Conservation (phyloP, 2,888 invertebrate species). For the Tenthredo livida region DNA sequence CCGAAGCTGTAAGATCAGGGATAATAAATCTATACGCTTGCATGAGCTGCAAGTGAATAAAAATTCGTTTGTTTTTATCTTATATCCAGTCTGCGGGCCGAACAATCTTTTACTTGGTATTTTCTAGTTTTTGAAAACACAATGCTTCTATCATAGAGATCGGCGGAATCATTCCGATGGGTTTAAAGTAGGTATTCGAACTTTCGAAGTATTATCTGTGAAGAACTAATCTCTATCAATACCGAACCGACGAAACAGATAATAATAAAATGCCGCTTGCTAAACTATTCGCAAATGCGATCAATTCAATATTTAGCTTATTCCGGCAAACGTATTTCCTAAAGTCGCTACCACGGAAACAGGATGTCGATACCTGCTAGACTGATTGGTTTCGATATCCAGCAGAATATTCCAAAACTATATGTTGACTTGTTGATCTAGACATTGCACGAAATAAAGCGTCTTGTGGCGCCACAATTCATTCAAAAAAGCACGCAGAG, state of each 20-base stretch:
- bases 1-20: neutral
- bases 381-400: neutral
- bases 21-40: neutral
- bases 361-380: neutral
- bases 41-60: too few relatives aligned
- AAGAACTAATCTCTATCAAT: neutral
- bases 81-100: neutral
- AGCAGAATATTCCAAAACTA: too few relatives aligned
- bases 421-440: neutral
- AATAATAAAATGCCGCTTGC: neutral
- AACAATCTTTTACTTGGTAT: neutral
- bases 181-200: neutral
- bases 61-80: too few relatives aligned
- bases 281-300: neutral
- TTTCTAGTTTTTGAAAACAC: neutral
- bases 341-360: neutral
- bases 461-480: neutral
- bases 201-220: neutral
- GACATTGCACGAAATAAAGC: neutral
- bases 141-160: neutral
- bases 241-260: neutral
- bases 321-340: neutral
- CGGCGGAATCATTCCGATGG: neutral
- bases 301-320: neutral
- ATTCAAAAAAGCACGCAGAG: neutral